Percentiles rank a stretch among this genome's conserved stretches.
phyloP scores from a whole-genome alignment of 2,888 invertebrate species.

The Nasonia oneida region DNA sequence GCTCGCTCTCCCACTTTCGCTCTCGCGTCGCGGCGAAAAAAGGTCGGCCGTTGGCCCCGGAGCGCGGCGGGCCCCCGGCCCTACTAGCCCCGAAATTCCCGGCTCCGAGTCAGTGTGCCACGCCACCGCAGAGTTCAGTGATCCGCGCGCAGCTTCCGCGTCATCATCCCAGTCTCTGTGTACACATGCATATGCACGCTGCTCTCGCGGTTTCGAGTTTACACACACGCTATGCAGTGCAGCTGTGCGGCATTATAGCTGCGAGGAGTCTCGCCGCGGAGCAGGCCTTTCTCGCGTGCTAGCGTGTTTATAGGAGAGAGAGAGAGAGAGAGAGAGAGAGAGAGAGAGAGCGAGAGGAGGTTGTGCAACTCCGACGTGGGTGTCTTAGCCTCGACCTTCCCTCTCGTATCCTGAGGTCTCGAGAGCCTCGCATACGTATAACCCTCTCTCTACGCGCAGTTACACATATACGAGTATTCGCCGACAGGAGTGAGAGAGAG shows the following conservation, averaged over 20 bases:
- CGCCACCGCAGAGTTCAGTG: conserved; percentile 43
- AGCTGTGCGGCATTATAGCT: not conserved
- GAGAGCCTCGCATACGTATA: conserved; percentile 22
- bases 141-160: conserved; percentile 49
- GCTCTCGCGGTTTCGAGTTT: not conserved
- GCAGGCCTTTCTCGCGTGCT: conserved; percentile 13
- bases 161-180: not conserved
- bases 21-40: conserved; percentile 47
- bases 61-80: conserved; percentile 35
- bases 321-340: conserved; percentile 44
- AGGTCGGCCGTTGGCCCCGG: conserved; percentile 60
- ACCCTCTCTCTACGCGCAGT: conserved; percentile 6
- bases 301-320: conserved; percentile 47
- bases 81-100: conserved; percentile 58
- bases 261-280: conserved; percentile 1
- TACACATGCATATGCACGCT: not conserved
- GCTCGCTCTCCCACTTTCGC: conserved; percentile 62
- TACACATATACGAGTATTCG: not conserved
- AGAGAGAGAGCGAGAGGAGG: conserved; percentile 30
- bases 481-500: not conserved
- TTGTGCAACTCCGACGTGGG: conserved; percentile 63
- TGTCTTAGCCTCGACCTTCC: conserved; percentile 68
- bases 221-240: not conserved
- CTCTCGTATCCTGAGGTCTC: conserved; percentile 59
- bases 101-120: conserved; percentile 54